These are phyloP conservation scores for Sphyrna mokarran DNA, from an alignment of 2,113 vertebrate genomes.

Conservation along the genomic window DNA sequence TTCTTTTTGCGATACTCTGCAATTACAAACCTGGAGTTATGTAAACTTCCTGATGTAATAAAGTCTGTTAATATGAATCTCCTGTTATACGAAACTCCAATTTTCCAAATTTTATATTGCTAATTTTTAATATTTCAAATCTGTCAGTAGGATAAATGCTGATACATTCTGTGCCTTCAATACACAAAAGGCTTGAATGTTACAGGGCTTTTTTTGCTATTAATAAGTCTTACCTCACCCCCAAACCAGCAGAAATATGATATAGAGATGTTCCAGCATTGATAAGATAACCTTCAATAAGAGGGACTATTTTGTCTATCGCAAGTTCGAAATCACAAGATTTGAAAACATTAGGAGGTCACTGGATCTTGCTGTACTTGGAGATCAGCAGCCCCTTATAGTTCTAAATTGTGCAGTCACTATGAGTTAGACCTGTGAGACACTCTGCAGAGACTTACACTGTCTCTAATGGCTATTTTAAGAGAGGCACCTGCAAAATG, in stretches of 20 bases:
- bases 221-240: neutral
- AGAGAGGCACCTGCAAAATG: constrained; percentile 9
- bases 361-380: neutral
- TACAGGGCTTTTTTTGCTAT: neutral
- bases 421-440: neutral
- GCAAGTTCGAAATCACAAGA: neutral
- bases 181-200: neutral
- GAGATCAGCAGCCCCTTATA: neutral
- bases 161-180: neutral
- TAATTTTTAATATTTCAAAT: neutral
- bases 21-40: neutral
- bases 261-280: neutral
- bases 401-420: neutral
- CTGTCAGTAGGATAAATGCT: neutral
- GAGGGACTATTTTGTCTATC: neutral
- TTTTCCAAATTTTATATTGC: neutral
- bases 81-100: neutral
- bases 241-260: neutral
- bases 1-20: neutral
- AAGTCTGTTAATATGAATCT: neutral
- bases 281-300: neutral
- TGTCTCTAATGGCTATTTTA: constrained; percentile 16
- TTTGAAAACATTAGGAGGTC: neutral
- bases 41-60: neutral
- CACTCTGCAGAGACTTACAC: neutral